A percentile compares a stretch with the other conserved stretches of the same genome.
phyloP scores from a whole-genome alignment of 1,140 invertebrate species.

The Trinorchestia longiramus region DNA sequence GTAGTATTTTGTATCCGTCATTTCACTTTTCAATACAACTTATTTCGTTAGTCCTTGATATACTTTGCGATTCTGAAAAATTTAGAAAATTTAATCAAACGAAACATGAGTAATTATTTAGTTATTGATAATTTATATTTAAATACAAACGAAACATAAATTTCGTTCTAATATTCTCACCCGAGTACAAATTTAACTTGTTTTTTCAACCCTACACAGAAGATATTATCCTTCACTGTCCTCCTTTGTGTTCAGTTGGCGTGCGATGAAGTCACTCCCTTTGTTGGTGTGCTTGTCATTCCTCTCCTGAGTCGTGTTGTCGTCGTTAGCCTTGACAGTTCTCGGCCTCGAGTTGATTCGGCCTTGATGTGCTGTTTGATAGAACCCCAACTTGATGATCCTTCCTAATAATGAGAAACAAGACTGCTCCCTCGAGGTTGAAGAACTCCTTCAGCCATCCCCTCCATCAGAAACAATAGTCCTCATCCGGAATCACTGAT shows the following conservation, averaged over 20 bases:
- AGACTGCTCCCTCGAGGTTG: neutral
- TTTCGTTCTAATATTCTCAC: neutral
- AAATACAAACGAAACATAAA: neutral
- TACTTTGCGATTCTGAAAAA: neutral
- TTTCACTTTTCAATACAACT: neutral
- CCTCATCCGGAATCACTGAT: neutral
- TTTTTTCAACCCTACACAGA: neutral
- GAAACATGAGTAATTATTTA: neutral
- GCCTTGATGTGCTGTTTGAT: neutral
- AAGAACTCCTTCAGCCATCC: neutral
- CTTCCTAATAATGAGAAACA: constrained; percentile 1
- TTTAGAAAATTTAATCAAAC: neutral
- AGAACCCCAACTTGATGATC: neutral
- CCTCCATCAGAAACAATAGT: neutral
- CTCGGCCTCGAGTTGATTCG: neutral
- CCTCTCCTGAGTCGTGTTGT: neutral
- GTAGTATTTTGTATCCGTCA: no score
- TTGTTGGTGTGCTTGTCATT: neutral
- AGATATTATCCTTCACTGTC: neutral
- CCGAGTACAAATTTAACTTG: neutral
- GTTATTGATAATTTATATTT: neutral
- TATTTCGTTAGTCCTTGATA: neutral
- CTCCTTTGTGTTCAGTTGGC: neutral
- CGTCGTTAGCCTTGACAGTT: neutral
- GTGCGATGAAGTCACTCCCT: neutral